Evolutionary conservation across 2,113 vertebrate species (phyloP).

Genomic region (Rhagologus leucostigma): DNA sequence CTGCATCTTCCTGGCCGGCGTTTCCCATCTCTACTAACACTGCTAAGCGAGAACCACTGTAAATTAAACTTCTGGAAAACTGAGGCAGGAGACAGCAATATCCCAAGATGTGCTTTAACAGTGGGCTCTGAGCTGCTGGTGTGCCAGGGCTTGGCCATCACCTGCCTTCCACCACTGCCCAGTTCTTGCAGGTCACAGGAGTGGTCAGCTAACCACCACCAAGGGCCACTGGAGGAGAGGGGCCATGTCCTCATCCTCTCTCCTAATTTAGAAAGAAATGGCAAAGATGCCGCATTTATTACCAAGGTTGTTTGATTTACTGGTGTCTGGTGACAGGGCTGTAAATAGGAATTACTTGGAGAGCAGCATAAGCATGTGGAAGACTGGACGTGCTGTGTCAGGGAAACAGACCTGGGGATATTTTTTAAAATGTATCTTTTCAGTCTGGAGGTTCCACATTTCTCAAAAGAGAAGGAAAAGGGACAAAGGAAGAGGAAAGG

Average conservation of each 20-base stretch:
- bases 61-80: neutral
- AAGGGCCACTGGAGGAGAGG: neutral
- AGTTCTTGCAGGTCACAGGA: neutral
- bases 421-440: neutral
- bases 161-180: neutral
- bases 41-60: neutral
- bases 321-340: neutral
- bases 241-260: rapidly evolving
- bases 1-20: neutral
- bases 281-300: neutral
- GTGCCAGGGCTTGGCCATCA: neutral
- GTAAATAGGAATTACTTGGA: neutral
- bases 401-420: neutral
- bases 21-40: neutral
- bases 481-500: neutral
- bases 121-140: neutral
- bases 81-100: neutral
- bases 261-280: neutral
- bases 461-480: neutral
- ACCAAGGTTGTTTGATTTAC: neutral
- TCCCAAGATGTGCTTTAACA: rapidly evolving
- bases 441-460: neutral
- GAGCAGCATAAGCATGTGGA: rapidly evolving
- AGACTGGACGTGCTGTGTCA: rapidly evolving
- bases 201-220: neutral